Evolutionary conservation across 2,888 invertebrate genomes (phyloP).

Genomic region (Metalampra italica): DNA sequence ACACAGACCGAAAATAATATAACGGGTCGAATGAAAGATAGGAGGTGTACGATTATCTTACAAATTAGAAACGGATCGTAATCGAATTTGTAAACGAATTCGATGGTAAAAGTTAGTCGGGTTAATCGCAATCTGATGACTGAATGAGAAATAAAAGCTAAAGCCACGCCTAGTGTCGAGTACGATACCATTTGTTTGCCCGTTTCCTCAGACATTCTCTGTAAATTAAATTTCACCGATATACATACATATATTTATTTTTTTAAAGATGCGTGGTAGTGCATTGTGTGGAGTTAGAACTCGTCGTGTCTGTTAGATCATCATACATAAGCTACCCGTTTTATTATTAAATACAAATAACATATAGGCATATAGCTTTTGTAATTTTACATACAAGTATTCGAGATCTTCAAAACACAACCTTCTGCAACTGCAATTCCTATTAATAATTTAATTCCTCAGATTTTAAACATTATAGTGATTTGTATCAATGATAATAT

Average conservation of each 20-base stretch:
- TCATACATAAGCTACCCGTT: constrained; percentile 24
- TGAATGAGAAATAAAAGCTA: constrained; percentile 71
- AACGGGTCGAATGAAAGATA: constrained; percentile 43
- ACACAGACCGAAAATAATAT: constrained; percentile 71
- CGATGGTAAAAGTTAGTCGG: constrained; percentile 66
- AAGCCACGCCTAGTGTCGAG: constrained; percentile 74
- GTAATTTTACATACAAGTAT: neutral
- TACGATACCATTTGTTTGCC: constrained; percentile 89
- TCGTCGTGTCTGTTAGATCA: constrained; percentile 32
- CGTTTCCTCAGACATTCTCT: constrained; percentile 90
- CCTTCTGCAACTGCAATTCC: no score
- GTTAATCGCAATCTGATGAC: constrained; percentile 73
- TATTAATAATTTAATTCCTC: no score
- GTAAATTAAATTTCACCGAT: constrained; percentile 80
- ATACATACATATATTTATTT: constrained; percentile 28
- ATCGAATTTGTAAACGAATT: constrained; percentile 49
- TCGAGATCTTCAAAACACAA: neutral
- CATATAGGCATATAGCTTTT: neutral
- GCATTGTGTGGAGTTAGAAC: constrained; percentile 41
- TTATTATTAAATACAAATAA: neutral
- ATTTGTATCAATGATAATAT: no score
- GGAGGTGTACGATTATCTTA: constrained; percentile 25
- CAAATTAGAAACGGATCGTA: constrained; percentile 26
- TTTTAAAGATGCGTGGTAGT: constrained; percentile 13
- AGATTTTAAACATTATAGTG: no score